Conservation (phyloP, 2,888 invertebrate genomes). For the Mythimna pallens region DNA sequence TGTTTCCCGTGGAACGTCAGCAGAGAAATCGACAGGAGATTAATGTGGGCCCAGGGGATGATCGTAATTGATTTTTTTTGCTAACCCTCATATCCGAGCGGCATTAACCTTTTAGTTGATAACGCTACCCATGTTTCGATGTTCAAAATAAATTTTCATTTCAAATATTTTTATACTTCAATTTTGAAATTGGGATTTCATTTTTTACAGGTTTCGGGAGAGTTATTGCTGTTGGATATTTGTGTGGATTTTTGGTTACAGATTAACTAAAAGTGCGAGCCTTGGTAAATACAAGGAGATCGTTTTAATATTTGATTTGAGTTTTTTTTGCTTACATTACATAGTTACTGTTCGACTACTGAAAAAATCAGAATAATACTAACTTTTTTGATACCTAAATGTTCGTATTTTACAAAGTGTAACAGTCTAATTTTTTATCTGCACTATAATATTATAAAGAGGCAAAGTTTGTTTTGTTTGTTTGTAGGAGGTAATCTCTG, state of each 20-base stretch:
- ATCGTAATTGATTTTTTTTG: conserved; percentile 72
- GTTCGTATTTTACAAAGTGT: neutral
- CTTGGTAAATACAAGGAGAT: neutral
- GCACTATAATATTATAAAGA: too few relatives aligned
- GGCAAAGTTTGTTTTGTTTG: too few relatives aligned
- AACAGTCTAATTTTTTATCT: too few relatives aligned
- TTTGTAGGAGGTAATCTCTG: too few relatives aligned
- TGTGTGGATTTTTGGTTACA: conserved; percentile 14
- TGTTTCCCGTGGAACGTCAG: conserved; percentile 60
- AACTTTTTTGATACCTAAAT: neutral
- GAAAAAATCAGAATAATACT: neutral
- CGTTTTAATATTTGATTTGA: neutral
- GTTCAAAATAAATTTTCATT: conserved; percentile 57
- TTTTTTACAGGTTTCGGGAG: conserved; percentile 38
- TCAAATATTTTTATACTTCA: conserved; percentile 46
- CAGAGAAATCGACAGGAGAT: conserved; percentile 68
- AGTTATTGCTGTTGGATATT: conserved; percentile 33
- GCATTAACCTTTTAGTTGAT: conserved; percentile 62
- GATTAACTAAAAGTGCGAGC: neutral
- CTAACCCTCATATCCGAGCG: conserved; percentile 59
- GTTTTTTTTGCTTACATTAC: neutral
- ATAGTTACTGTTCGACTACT: neutral
- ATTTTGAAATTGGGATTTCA: conserved; percentile 45
- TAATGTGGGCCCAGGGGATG: conserved; percentile 67
- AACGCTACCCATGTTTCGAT: conserved; percentile 48